Base-by-base conservation (phyloP, 2,113 vertebrate species). In the Brachirus orientalis region DNA sequence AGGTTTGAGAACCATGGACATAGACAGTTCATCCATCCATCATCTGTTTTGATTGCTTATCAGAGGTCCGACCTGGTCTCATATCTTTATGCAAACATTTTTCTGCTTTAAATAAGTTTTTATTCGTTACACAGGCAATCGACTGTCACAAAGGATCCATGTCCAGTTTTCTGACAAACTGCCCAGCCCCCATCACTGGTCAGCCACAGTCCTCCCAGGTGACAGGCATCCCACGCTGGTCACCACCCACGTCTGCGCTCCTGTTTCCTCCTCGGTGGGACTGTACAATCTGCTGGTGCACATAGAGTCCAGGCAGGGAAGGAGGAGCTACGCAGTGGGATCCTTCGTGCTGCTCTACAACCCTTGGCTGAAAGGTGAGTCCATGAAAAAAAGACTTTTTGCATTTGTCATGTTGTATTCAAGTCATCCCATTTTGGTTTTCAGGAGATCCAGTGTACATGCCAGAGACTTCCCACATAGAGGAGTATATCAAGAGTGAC, bases 401-500 rank as follows among this genome's bases (percentile, higher is more conserved):
- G 2, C 22, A 13, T 3, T 16, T 20, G 3, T 18, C 7, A 19
- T 59, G 6, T 50, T 17, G 1, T 20, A 8, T 3, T 18, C 33
- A 48, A 16, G 0, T 45, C n/a, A n/a, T 22, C 48, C 8, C 9
- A 35, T 28, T n/a, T 0, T 18, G 0, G 19, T 65, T 4, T 79
- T 28, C 76, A 92, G 87, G 70, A 13, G 90, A 92, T 43, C 61
- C 80, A 1, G 88, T 91, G 17, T 89, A 84, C 77, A 87, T 92
- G 68, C 83, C 84, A 4, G 13, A 40, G 5, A 64, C 86, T 5
- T 53, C 1, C 6, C 82, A 80, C 11, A 37, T 45, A 63, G 4
- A 88, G 16, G 90, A 91, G 63, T 91, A 92, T 11, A 10, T 92
- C 41, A 87, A 69, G 60, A 90, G 58, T 46, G 90, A 92, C 35